A percentile compares a stretch with the other conserved stretches of the same genome.
Evolutionary conservation across 2,888 invertebrate species (phyloP).

Genomic region (Sphinx pinastri): DNA sequence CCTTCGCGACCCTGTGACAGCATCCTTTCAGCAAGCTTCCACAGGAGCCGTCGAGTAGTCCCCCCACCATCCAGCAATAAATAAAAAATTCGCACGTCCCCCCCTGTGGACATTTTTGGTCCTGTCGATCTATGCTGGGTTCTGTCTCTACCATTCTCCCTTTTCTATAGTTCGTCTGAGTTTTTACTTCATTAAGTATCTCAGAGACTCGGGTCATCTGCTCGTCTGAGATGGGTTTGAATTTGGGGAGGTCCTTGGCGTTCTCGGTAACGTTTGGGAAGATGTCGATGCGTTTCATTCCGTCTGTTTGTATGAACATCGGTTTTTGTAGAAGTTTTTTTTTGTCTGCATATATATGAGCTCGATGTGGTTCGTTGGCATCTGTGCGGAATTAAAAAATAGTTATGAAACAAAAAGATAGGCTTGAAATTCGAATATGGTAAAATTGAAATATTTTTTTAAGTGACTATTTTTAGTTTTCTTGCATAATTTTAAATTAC

Average conservation of each 20-base stretch:
- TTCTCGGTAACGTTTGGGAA: slow-evolving; percentile 60
- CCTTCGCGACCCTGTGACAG: slow-evolving; percentile 91
- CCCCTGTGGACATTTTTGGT: slow-evolving; percentile 87
- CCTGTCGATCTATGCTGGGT: slow-evolving; percentile 46
- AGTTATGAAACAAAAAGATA: slow-evolving; percentile 41
- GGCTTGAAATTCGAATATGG: background rate
- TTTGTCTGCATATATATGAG: slow-evolving; percentile 58
- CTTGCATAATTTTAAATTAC: too few species aligned
- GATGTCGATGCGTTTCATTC: slow-evolving; percentile 49
- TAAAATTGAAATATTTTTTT: background rate
- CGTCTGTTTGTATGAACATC: slow-evolving; percentile 73
- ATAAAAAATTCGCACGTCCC: slow-evolving; percentile 96
- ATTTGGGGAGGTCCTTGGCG: slow-evolving; percentile 61
- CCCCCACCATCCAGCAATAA: slow-evolving; percentile 95
- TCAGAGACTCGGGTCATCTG: slow-evolving; percentile 70
- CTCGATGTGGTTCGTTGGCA: slow-evolving; percentile 79
- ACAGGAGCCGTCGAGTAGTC: slow-evolving; percentile 93
- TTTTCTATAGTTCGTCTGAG: slow-evolving; percentile 51
- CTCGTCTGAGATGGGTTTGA: slow-evolving; percentile 75
- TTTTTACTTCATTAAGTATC: slow-evolving; percentile 63
- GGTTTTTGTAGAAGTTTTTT: slow-evolving; percentile 62
- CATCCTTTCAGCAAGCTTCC: slow-evolving; percentile 93
- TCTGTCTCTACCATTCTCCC: slow-evolving; percentile 53
- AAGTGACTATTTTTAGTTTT: too few species aligned
- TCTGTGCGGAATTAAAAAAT: slow-evolving; percentile 70